Conservation (phyloP, 2,113 vertebrate genomes). For the Xyliphius kryptos region DNA sequence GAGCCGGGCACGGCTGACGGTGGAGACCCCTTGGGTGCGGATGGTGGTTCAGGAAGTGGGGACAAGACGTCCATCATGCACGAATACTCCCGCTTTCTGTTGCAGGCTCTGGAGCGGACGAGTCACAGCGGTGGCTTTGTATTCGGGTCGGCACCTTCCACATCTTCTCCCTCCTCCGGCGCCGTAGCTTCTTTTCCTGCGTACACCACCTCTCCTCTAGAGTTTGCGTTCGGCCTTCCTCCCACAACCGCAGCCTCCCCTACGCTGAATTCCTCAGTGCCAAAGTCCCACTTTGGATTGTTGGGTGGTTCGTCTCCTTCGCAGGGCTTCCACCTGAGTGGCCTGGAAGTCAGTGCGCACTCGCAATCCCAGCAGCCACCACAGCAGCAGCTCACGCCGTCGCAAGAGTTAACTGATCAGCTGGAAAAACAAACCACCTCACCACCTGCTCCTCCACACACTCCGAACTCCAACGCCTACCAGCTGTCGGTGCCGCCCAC, state of each 20-base stretch:
- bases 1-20: constrained; percentile 67
- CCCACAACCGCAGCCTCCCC: constrained; percentile 74
- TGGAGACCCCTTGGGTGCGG: constrained; percentile 64
- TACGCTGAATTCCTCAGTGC: constrained; percentile 83
- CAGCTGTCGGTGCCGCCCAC: constrained; percentile 64
- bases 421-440: constrained; percentile 82
- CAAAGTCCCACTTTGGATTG: constrained; percentile 96
- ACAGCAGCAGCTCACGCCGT: constrained; percentile 91
- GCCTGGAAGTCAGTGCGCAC: constrained; percentile 81
- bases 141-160: constrained; percentile 61
- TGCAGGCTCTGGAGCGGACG: constrained; percentile 96
- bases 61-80: constrained; percentile 89
- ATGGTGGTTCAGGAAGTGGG: constrained; percentile 65
- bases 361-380: constrained; percentile 12
- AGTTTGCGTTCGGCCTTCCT: constrained; percentile 87
- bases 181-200: constrained; percentile 79
- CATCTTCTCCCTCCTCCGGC: constrained; percentile 58
- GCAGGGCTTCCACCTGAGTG: constrained; percentile 85
- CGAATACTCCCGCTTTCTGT: constrained; percentile 97
- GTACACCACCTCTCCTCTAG: constrained; percentile 89
- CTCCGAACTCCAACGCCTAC: constrained; percentile 64
- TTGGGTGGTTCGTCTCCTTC: constrained; percentile 73
- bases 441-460: constrained; percentile 52
- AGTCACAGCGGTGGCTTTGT: constrained; percentile 84
- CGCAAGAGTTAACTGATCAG: constrained; percentile 96